Base-by-base conservation (phyloP, 2,797 vertebrate genomes). In the Mormyrus proboscirostris region DNA sequence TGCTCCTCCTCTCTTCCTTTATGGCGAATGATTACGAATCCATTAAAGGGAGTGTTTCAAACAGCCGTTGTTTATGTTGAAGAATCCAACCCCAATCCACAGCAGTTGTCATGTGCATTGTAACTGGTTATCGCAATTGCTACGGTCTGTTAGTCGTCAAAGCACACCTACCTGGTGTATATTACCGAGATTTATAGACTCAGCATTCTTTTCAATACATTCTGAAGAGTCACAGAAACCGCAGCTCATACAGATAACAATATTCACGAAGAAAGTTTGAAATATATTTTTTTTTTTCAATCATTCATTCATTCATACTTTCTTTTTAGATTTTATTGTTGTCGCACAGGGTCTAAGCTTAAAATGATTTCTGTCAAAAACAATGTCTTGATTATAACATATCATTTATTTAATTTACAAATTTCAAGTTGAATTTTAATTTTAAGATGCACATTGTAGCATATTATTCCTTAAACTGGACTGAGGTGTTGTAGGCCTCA, bases 1-100 rank as follows among this genome's bases (percentile, higher is more conserved):
- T 89, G 88, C 88, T 19, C 79, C 88, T 89, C 82, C 73, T 82
- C 88, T 89, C 53, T 50, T 59, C 29, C 55, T 84, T 89, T 59
- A 89, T 59, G 55, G 44, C 76, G 79, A 89, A 51, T 86, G 76
- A 85, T 55, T 87, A 87, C 53, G 25, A 57, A 41, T 82, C 50
- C 87, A 38, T 69, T 76, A 53, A 57, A 55, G 38, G 73, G 73
- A 41, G 50, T 44, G 88, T 41, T 25, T 82, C n/a, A 88, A 76
- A 88, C 47, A 76, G 47, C 10, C 49, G 87, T 51, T 51, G 19
- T 51, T 55, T 57, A 82, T n/a, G 33, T 57, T 41, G 73, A 29
- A 73, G 53, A 41, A 82, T 12, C 76, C 41, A 82, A 51, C 22
- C 83, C 44, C 83, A 51, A 29, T 85, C 41, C 49, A 51, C 49